Percentiles rank a stretch among this genome's conserved stretches.
phyloP scores from a whole-genome alignment of 2,888 invertebrate genomes.

The Leucoptera coffeella region DNA sequence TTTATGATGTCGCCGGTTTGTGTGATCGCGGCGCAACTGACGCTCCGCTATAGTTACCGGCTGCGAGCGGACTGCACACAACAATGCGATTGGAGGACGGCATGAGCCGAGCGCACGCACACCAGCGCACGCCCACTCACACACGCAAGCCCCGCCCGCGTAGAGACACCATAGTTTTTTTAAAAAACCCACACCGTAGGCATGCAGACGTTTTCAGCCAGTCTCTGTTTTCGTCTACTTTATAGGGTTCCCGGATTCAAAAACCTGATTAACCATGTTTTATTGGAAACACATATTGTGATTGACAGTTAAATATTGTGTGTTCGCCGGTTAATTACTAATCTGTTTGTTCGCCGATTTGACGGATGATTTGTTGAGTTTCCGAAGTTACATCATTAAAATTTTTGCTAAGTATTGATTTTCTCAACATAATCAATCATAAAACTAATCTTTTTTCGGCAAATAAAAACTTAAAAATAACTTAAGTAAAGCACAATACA shows the following conservation, averaged over 20 bases:
- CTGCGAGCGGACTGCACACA: constrained; percentile 43
- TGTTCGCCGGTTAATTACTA: neutral
- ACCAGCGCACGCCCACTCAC: constrained; percentile 19
- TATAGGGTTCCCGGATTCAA: constrained; percentile 27
- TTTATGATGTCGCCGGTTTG: constrained; percentile 43
- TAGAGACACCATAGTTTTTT: constrained; percentile 20
- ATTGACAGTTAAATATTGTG: constrained; percentile 2
- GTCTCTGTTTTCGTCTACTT: constrained; percentile 52
- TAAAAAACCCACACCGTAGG: constrained; percentile 51
- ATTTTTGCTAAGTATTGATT: neutral
- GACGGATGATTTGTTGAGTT: no score
- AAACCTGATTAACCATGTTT: neutral
- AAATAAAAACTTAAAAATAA: no score
- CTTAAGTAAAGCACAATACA: no score
- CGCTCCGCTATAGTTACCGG: constrained; percentile 22
- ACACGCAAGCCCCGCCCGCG: constrained; percentile 16
- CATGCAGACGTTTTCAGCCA: constrained; percentile 53
- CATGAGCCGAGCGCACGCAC: constrained; percentile 9
- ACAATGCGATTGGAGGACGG: constrained; percentile 33
- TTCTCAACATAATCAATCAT: no score
- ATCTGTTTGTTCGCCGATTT: neutral
- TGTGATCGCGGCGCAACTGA: constrained; percentile 19
- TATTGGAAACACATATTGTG: constrained; percentile 2
- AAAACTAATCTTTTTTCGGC: no score
- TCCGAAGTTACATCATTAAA: no score